phyloP scores from a whole-genome alignment of 1,140 invertebrate genomes.

The Orius insidiosus region DNA sequence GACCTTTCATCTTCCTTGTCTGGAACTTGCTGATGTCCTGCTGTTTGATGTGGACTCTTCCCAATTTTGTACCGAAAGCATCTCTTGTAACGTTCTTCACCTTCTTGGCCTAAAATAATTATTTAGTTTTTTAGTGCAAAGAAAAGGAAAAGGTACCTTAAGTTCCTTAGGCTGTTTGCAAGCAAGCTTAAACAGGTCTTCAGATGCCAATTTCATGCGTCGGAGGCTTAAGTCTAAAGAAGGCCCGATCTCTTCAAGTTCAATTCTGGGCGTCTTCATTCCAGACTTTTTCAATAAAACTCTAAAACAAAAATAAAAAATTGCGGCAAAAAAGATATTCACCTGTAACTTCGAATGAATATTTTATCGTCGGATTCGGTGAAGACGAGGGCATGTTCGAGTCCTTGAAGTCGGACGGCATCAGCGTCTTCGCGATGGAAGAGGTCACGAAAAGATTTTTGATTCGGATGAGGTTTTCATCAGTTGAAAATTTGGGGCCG shows the following conservation, averaged over 20 bases:
- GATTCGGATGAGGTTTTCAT: conserved; percentile 59
- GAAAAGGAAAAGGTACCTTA: too few species aligned
- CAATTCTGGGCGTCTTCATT: conserved; percentile 65
- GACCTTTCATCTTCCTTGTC: conserved; percentile 85
- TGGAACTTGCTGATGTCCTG: conserved; percentile 76
- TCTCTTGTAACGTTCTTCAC: conserved; percentile 85
- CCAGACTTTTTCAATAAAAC: conserved; percentile 83
- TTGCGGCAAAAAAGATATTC: too few species aligned
- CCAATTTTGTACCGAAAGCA: conserved; percentile 76
- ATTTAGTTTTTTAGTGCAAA: too few species aligned
- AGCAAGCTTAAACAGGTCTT: conserved; percentile 77
- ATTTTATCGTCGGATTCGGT: conserved; percentile 52
- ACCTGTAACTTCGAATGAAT: too few species aligned
- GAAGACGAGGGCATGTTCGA: conserved; percentile 85
- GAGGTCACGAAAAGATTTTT: conserved; percentile 81
- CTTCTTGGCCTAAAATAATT: conserved; percentile 41
- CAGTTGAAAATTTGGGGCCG: conserved; percentile 78
- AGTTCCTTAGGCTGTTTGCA: conserved; percentile 68
- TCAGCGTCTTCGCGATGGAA: conserved; percentile 70
- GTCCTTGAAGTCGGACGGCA: conserved; percentile 68
- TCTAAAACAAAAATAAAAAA: conserved; percentile 30
- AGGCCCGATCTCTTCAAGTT: conserved; percentile 88
- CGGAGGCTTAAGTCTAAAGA: conserved; percentile 73
- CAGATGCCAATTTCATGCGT: conserved; percentile 72
- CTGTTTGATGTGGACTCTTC: conserved; percentile 78